Evolutionary conservation across 2,113 vertebrate genomes (phyloP).

Genomic region (Lepus timidus): DNA sequence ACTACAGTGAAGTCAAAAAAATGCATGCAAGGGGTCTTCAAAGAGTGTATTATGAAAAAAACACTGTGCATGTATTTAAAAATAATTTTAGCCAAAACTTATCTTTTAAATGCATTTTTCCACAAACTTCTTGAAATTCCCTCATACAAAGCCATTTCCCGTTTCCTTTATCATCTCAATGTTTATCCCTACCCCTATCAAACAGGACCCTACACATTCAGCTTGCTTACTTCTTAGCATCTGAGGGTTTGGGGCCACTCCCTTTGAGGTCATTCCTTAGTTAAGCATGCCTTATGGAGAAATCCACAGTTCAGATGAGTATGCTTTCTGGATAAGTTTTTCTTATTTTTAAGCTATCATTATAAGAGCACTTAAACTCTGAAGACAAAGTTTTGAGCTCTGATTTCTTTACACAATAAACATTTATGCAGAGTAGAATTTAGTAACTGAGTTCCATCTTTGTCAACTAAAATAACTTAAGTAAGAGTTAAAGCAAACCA

Average conservation of each 20-base stretch:
- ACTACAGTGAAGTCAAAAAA: constrained; percentile 35
- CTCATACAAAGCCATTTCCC: background rate
- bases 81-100: too few species aligned
- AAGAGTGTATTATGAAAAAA: too few species aligned
- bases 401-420: constrained; percentile 35
- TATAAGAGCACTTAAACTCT: background rate
- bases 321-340: constrained; percentile 52
- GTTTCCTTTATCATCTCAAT: background rate
- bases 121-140: too few species aligned
- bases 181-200: background rate
- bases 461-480: constrained; percentile 54
- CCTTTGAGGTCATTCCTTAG: background rate
- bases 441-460: background rate
- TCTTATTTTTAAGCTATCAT: constrained; percentile 44
- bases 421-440: constrained; percentile 2
- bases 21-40: background rate
- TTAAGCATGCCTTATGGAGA: constrained; percentile 39
- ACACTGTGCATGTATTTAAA: too few species aligned
- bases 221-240: background rate
- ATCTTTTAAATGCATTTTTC: too few species aligned
- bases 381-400: constrained; percentile 23
- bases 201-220: background rate
- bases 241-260: background rate
- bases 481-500: constrained; percentile 37
- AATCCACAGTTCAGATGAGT: background rate